phyloP scores from a whole-genome alignment of 2,888 invertebrate genomes.

The Syrista parreyssii region DNA sequence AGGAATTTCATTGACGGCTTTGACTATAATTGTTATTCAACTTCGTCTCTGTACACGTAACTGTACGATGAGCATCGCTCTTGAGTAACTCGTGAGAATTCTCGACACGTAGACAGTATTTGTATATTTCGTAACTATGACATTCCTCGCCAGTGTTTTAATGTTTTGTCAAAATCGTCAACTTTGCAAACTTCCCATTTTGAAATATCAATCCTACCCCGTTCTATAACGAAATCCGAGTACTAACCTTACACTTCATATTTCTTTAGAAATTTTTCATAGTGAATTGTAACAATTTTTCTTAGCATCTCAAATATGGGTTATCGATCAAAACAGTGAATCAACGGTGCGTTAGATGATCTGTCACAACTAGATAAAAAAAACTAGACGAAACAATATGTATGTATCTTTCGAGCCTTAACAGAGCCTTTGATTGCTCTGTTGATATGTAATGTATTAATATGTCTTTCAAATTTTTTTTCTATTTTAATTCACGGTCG shows the following conservation, averaged over 20 bases:
- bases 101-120: not conserved
- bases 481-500: not conserved
- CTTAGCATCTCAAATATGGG: not conserved
- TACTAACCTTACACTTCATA: not conserved
- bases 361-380: not conserved
- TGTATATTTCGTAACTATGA: not conserved
- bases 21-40: not conserved
- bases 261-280: not conserved
- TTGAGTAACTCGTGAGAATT: not conserved
- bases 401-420: no score
- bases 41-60: not conserved
- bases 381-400: no score
- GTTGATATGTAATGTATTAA: not conserved
- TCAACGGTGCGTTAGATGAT: no score
- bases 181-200: no score
- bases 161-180: no score
- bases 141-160: not conserved
- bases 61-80: not conserved
- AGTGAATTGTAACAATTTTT: not conserved
- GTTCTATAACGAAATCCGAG: not conserved
- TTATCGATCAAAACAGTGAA: not conserved
- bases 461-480: not conserved
- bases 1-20: not conserved
- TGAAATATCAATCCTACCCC: not conserved
- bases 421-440: no score